A percentile compares a stretch with the other conserved stretches of the same genome.
Evolutionary conservation across 2,113 vertebrate species (phyloP).

Genomic region (Megaceryle torquata): DNA sequence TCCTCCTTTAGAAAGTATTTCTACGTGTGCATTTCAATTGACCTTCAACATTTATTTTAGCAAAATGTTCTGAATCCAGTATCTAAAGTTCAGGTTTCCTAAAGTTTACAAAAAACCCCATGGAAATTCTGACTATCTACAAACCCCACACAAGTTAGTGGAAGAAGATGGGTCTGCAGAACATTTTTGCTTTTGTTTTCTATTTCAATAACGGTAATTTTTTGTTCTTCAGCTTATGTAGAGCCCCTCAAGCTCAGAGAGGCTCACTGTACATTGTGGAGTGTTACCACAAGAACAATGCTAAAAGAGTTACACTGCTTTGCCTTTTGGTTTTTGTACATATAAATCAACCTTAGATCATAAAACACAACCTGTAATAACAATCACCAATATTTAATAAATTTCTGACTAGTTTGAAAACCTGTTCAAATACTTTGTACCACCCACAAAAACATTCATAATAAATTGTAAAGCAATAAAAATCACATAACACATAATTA

Average conservation of each 20-base stretch:
- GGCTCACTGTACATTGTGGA: not conserved
- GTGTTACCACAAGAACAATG: not conserved
- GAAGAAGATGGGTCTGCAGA: not conserved
- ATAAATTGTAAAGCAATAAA: slow-evolving; percentile 71
- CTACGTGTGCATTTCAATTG: not conserved
- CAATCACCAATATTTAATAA: slow-evolving; percentile 73
- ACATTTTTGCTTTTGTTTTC: not conserved
- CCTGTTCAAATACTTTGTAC: slow-evolving; percentile 73
- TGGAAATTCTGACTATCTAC: not conserved
- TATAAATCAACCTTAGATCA: slow-evolving; percentile 55
- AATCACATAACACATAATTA: slow-evolving; percentile 74
- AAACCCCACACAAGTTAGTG: not conserved
- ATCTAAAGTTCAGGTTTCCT: not conserved
- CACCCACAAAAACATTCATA: slow-evolving; percentile 72
- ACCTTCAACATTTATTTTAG: not conserved
- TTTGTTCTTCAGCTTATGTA: not conserved
- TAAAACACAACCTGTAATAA: slow-evolving; percentile 75
- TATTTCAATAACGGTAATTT: not conserved
- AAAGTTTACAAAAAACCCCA: not conserved
- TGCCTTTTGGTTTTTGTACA: slow-evolving; percentile 12
- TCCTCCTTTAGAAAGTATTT: not conserved
- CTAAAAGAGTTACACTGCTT: not conserved
- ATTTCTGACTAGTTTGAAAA: slow-evolving; percentile 63
- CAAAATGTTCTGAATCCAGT: not conserved
- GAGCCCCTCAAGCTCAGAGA: not conserved